Evolutionary conservation across 1,140 invertebrate species (phyloP), one percentile per base, ranked within the genome.

Genomic region (Drosophila baimaii): DNA sequence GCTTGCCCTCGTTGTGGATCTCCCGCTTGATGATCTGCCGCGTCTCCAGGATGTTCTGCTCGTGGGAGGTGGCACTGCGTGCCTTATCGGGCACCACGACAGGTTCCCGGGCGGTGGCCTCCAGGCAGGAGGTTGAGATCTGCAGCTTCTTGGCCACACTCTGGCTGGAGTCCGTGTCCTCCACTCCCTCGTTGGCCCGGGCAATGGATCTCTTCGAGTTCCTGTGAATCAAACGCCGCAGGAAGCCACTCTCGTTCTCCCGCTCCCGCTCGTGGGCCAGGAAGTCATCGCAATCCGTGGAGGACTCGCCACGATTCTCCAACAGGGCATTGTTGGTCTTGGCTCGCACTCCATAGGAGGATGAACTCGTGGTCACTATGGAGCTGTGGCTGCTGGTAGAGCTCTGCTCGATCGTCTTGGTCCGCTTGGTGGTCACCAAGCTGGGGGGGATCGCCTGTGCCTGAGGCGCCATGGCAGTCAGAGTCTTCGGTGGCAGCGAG

Each of bases 151-250:
- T 83, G 47, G 82, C 69, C 61, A 81, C 92, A 43, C 93, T 93
- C 10, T 92, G 93, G 44, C 93, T 93, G 27, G 47, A 79, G 61
- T 93, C 93, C 58, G 93, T 93, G 58, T 94, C 65, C 55, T 82
- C 74, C 15, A 77, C 41, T 7, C 85, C 81, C 9, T 77, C 81
- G 25, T 78, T 86, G 35, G 76, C 95, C 76, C 95, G 94, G 15
- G 94, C 94, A 77, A 83, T 83, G 44, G 77, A 84, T 35, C 90
- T 82, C 94, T 95, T 92, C 0, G 91, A 92, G 44, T 91, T 92
- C 72, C 94, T 94, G 52, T 95, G 93, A 9, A 95, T 93, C 19
- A 96, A 88, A 59, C 95, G 93, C 31, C 94, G 94, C 86, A 95
- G 95, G 79, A 95, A 95, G 21, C 95, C 95, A 54, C 93, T 93